phyloP scores from a whole-genome alignment of 1,140 invertebrate genomes.

The Melipona quadrifasciata region DNA sequence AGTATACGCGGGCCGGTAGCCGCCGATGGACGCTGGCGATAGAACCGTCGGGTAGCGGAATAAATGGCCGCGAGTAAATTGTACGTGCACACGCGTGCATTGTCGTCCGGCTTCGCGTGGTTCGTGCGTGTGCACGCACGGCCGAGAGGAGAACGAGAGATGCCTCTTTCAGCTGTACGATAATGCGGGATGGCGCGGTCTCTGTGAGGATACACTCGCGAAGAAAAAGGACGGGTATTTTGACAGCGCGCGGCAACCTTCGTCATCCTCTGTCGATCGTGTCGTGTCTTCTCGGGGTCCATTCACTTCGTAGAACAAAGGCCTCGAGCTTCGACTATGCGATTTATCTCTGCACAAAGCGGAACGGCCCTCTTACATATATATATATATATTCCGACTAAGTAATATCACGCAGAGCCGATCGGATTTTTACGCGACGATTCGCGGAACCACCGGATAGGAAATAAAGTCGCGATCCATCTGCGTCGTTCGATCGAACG shows the following conservation, averaged over 20 bases:
- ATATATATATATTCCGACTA: neutral
- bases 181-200: constrained; percentile 66
- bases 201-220: constrained; percentile 61
- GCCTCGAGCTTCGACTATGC: constrained; percentile 29
- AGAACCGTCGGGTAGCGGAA: neutral
- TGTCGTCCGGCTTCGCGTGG: constrained; percentile 21
- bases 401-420: neutral
- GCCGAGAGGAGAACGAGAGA: neutral
- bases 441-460: neutral
- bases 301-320: constrained; percentile 58
- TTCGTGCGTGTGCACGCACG: constrained; percentile 36
- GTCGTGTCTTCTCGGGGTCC: constrained; percentile 5
- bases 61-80: constrained; percentile 51
- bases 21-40: constrained; percentile 40
- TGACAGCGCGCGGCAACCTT: constrained; percentile 75
- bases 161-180: constrained; percentile 48
- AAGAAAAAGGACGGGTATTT: constrained; percentile 71
- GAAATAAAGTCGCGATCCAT: constrained; percentile 5
- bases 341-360: constrained; percentile 28
- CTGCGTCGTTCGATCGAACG: constrained; percentile 42
- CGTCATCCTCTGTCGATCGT: constrained; percentile 68
- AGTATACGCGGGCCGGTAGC: neutral
- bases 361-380: neutral
- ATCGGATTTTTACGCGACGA: constrained; percentile 4
- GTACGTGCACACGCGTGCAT: constrained; percentile 28